phyloP scores from a whole-genome alignment of 2,113 vertebrate species.

The Porphyrio hochstetteri region DNA sequence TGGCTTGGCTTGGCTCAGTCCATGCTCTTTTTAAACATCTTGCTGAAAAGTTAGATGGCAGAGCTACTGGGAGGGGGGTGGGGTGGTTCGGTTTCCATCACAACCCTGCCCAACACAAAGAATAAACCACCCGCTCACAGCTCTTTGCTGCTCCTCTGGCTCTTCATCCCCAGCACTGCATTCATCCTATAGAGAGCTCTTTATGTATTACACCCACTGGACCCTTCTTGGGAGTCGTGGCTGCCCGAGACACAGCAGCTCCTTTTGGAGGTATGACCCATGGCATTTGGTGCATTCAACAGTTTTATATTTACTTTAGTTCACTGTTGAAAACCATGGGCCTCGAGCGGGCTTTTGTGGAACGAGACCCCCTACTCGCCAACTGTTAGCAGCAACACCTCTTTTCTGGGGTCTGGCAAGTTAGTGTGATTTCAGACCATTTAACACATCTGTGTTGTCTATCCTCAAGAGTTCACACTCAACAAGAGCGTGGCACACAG shows the following conservation, averaged over 20 bases:
- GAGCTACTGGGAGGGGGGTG: not conserved
- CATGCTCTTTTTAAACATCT: not conserved
- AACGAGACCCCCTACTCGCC: not conserved
- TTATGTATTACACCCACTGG: rapidly evolving
- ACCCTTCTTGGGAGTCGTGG: not conserved
- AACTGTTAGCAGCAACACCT: not conserved
- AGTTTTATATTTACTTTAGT: not conserved
- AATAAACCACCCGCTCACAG: not conserved
- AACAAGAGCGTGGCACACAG: not conserved
- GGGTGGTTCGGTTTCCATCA: not conserved
- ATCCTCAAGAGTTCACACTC: not conserved
- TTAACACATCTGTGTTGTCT: rapidly evolving
- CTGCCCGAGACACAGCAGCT: not conserved
- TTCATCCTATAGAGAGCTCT: not conserved
- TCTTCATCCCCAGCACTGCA: not conserved
- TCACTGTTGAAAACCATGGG: not conserved
- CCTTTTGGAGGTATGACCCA: not conserved
- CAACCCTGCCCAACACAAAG: not conserved
- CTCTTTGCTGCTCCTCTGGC: not conserved
- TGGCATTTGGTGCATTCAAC: rapidly evolving
- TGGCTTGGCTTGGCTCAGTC: not conserved
- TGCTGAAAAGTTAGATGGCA: not conserved
- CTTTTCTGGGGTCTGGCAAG: not conserved
- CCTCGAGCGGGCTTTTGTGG: not conserved
- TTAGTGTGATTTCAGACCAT: not conserved